phyloP scores from a whole-genome alignment of 2,888 invertebrate species.

The Acanthoscelides obtectus region DNA sequence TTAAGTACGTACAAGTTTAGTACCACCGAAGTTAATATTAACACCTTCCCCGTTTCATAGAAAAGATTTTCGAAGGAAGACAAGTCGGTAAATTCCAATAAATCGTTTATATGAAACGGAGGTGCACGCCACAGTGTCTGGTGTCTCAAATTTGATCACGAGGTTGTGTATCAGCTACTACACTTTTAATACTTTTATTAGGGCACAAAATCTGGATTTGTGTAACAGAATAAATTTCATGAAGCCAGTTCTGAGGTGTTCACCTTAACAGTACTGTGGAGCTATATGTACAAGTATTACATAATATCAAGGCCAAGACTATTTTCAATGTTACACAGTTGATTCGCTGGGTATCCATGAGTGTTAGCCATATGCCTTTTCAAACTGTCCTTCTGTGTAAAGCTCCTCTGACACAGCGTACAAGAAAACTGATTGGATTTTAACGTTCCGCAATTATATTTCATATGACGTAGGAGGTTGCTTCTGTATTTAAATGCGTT shows the following conservation, averaged over 20 bases:
- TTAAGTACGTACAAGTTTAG: too few species aligned
- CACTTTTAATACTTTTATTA: too few species aligned
- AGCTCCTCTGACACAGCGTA: constrained; percentile 64
- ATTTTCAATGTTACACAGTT: background rate
- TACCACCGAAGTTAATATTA: too few species aligned
- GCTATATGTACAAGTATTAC: background rate
- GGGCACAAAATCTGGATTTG: too few species aligned
- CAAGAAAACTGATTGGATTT: constrained; percentile 69
- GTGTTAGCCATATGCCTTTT: constrained; percentile 50
- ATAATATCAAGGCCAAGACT: background rate
- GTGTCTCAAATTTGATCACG: too few species aligned
- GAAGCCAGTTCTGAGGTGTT: background rate
- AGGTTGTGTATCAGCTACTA: too few species aligned
- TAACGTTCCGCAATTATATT: constrained; percentile 66
- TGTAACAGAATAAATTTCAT: too few species aligned
- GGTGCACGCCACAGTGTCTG: too few species aligned
- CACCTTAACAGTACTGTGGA: background rate
- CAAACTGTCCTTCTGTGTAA: constrained; percentile 66
- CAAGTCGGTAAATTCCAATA: too few species aligned
- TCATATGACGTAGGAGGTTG: constrained; percentile 58
- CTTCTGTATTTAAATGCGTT: constrained; percentile 53
- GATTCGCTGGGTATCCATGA: background rate
- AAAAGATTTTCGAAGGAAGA: too few species aligned
- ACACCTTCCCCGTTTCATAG: too few species aligned
- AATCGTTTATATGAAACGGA: too few species aligned